Conservation (phyloP, 2,888 invertebrate species). For the Liposcelis brunnea region DNA sequence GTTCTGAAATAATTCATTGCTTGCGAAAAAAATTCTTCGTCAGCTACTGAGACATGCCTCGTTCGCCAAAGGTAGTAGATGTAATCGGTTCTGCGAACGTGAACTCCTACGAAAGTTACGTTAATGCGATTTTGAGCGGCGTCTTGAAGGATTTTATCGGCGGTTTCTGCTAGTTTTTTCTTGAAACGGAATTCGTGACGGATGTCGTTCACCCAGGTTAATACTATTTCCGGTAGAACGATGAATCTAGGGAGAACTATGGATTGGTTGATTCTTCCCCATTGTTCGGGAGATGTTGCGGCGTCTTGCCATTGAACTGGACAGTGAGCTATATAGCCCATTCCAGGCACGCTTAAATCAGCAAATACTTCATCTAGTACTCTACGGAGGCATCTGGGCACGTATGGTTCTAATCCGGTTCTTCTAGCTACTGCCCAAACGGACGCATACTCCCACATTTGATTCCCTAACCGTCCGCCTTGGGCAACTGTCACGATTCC, state of each 20-base stretch:
- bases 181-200: conserved; percentile 37
- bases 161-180: conserved; percentile 28
- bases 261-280: conserved; percentile 38
- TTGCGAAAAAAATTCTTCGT: conserved; percentile 24
- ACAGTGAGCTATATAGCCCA: conserved; percentile 36
- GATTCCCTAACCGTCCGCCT: conserved; percentile 29
- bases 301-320: conserved; percentile 30
- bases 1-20: conserved; percentile 29
- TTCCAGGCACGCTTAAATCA: conserved; percentile 33
- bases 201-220: conserved; percentile 37
- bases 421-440: conserved; percentile 31
- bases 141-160: conserved; percentile 28
- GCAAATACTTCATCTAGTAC: conserved; percentile 37
- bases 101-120: conserved; percentile 33
- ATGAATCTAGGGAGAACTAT: conserved; percentile 36
- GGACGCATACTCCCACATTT: conserved; percentile 34
- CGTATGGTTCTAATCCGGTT: conserved; percentile 31
- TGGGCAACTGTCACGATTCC: conserved; percentile 31
- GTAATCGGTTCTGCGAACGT: conserved; percentile 38
- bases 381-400: conserved; percentile 31
- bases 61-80: conserved; percentile 35
- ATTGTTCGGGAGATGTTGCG: conserved; percentile 31
- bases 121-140: conserved; percentile 19
- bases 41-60: conserved; percentile 27
- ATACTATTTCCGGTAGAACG: conserved; percentile 34